Conservation (phyloP, 1,140 invertebrate genomes). For the Anastatus disparis region DNA sequence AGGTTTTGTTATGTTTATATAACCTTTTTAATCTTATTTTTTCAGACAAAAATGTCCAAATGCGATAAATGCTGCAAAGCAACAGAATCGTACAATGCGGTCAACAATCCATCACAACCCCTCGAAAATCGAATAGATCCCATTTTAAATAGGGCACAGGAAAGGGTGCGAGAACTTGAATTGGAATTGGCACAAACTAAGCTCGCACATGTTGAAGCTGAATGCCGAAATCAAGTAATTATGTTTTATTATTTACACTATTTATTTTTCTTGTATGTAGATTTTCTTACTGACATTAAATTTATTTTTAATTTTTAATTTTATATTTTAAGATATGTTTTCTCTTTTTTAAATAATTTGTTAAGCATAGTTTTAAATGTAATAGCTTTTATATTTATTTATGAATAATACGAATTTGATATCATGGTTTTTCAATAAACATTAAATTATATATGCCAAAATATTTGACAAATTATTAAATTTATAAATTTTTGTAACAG, state of each 20-base stretch:
- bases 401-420: too few species aligned
- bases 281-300: too few species aligned
- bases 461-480: too few species aligned
- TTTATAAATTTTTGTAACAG: slow-evolving; percentile 62
- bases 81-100: slow-evolving; percentile 47
- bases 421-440: too few species aligned
- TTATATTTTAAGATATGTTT: too few species aligned
- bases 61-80: slow-evolving; percentile 68
- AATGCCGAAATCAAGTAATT: slow-evolving; percentile 92
- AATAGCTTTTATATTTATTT: too few species aligned
- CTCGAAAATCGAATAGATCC: slow-evolving; percentile 58
- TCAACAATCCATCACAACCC: slow-evolving; percentile 37
- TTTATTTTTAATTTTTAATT: too few species aligned
- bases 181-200: slow-evolving; percentile 96
- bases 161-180: slow-evolving; percentile 90
- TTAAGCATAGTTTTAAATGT: too few species aligned
- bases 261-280: neutral
- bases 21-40: too few species aligned
- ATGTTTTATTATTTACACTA: neutral
- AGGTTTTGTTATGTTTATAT: too few species aligned
- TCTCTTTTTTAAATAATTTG: too few species aligned
- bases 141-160: slow-evolving; percentile 65
- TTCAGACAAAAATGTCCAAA: slow-evolving; percentile 68
- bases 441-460: too few species aligned
- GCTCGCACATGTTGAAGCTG: slow-evolving; percentile 94